A percentile compares a stretch with the other conserved stretches of the same genome.
These are phyloP conservation scores for Acipenser oxyrinchus DNA, from an alignment of 2,797 vertebrate genomes.

Conservation along the genomic window DNA sequence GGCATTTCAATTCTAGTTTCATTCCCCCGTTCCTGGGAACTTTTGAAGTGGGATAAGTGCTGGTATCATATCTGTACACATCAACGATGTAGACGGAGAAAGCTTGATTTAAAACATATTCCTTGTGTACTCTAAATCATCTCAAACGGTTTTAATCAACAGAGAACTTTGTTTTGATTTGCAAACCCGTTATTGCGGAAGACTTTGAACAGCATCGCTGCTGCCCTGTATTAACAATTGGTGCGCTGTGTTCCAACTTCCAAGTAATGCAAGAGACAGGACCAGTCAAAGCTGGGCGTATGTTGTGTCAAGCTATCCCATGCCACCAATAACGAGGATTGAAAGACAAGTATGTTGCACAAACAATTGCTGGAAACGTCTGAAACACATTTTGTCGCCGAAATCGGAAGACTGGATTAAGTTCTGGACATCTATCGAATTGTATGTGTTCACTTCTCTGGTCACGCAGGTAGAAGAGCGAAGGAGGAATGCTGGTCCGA, in stretches of 20 bases:
- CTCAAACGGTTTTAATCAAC: no score
- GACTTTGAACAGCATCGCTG: constrained; percentile 8
- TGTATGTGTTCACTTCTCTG: constrained; percentile 48
- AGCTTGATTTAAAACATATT: not conserved
- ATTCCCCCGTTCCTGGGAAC: not conserved
- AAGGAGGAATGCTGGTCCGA: constrained; percentile 63
- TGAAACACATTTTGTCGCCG: constrained; percentile 49
- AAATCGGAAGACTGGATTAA: constrained; percentile 54
- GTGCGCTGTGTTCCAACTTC: constrained; percentile 28
- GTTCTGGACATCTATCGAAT: constrained; percentile 49
- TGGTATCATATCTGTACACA: not conserved
- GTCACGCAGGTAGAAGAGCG: constrained; percentile 43
- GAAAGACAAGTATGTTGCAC: constrained; percentile 53
- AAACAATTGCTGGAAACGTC: constrained; percentile 56
- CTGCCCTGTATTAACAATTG: constrained; percentile 18
- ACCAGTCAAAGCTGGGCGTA: constrained; percentile 30
- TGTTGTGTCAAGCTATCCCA: constrained; percentile 47
- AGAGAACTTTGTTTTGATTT: not conserved
- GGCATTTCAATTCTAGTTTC: not conserved
- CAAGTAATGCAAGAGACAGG: constrained; percentile 46
- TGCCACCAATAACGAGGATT: constrained; percentile 50
- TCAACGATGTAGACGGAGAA: not conserved
- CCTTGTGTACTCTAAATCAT: not conserved
- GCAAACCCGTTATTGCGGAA: not conserved
- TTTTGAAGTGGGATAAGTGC: not conserved